Evolutionary conservation across 2,888 invertebrate species (phyloP).

Genomic region (Mythimna loreyi): DNA sequence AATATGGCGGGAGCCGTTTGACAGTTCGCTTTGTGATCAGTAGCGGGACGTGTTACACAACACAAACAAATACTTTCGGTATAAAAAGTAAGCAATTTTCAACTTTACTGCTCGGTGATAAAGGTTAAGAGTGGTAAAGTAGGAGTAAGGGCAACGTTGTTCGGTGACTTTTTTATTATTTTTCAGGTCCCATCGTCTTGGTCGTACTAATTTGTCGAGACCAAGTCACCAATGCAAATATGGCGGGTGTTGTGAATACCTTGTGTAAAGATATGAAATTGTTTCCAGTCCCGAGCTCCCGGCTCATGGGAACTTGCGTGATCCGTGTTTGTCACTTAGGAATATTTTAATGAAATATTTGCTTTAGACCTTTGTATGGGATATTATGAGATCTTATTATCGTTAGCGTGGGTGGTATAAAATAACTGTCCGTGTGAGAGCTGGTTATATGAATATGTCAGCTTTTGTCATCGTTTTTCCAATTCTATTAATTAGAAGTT

Average conservation of each 20-base stretch:
- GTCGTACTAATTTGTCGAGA: slow-evolving; percentile 86
- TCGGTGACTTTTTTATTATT: slow-evolving; percentile 76
- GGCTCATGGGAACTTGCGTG: slow-evolving; percentile 81
- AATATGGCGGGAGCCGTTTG: slow-evolving; percentile 83
- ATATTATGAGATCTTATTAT: slow-evolving; percentile 22
- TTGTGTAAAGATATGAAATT: slow-evolving; percentile 89
- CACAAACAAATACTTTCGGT: slow-evolving; percentile 47
- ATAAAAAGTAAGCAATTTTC: slow-evolving; percentile 29
- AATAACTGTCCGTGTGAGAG: neutral
- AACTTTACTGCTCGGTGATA: slow-evolving; percentile 55
- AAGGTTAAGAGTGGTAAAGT: slow-evolving; percentile 20
- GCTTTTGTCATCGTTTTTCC: neutral
- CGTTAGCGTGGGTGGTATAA: slow-evolving; percentile 16
- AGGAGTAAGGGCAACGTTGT: slow-evolving; percentile 50
- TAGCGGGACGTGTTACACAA: slow-evolving; percentile 73
- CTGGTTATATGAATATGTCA: neutral
- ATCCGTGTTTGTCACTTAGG: slow-evolving; percentile 56
- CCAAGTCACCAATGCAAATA: slow-evolving; percentile 89
- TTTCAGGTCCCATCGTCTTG: slow-evolving; percentile 74
- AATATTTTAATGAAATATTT: slow-evolving; percentile 63
- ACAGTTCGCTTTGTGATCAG: slow-evolving; percentile 78
- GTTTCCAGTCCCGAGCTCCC: slow-evolving; percentile 78
- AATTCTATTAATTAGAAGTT: neutral
- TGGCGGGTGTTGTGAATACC: slow-evolving; percentile 84
- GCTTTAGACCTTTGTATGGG: slow-evolving; percentile 47